phyloP scores from a whole-genome alignment of 2,113 vertebrate species.

The Lepus americanus region DNA sequence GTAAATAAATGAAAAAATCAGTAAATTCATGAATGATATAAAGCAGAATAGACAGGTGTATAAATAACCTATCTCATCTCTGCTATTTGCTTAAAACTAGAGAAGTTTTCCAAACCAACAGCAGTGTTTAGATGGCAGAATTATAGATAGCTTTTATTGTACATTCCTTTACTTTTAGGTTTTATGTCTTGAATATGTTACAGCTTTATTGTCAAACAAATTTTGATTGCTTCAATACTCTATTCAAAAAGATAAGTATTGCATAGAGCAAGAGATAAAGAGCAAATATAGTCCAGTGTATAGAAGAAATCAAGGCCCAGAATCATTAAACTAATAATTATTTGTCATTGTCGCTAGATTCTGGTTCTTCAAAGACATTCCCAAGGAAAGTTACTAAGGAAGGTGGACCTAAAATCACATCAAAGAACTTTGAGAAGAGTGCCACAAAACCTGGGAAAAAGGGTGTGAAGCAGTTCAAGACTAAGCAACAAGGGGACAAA shows the following conservation, averaged over 20 bases:
- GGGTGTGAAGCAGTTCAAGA: too few species aligned
- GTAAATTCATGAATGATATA: background rate
- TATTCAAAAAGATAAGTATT: background rate
- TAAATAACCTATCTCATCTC: background rate
- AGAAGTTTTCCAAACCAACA: background rate
- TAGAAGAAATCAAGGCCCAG: background rate
- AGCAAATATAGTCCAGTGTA: background rate
- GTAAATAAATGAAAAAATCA: too few species aligned
- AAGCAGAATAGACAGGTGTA: background rate
- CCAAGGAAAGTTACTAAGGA: slow-evolving; percentile 76
- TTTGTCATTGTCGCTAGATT: slow-evolving; percentile 70
- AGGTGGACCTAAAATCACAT: too few species aligned
- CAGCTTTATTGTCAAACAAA: slow-evolving; percentile 49
- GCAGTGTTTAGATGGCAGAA: background rate
- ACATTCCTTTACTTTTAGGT: background rate
- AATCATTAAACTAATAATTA: background rate
- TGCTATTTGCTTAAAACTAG: background rate
- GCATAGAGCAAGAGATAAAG: background rate
- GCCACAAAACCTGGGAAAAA: too few species aligned
- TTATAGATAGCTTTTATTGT: background rate
- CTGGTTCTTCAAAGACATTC: slow-evolving; percentile 77
- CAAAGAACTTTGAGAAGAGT: too few species aligned
- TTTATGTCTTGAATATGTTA: slow-evolving; percentile 24
- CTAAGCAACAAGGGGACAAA: too few species aligned
- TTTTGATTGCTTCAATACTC: slow-evolving; percentile 28